phyloP scores from a whole-genome alignment of 2,113 vertebrate genomes.

The Xenopus borealis region DNA sequence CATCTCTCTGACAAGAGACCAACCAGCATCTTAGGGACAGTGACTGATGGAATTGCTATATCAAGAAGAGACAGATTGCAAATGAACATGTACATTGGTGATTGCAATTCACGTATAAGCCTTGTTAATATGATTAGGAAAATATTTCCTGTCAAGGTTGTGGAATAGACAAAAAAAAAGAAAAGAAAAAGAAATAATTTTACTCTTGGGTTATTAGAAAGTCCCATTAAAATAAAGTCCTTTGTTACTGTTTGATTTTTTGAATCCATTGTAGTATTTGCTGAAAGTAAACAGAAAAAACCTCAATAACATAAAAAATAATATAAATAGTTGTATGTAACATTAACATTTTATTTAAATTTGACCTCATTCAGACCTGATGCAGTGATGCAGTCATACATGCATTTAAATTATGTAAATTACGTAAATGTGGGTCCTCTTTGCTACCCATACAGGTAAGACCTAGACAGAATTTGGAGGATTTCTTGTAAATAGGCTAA shows the following conservation, averaged over 20 bases:
- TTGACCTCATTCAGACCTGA: too few species aligned
- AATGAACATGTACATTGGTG: constrained; percentile 53
- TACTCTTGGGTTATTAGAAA: constrained; percentile 42
- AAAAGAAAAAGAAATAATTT: constrained; percentile 46
- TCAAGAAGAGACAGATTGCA: constrained; percentile 48
- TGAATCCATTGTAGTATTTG: neutral
- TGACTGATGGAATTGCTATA: constrained; percentile 49
- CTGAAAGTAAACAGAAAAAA: neutral
- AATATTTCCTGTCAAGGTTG: constrained; percentile 47
- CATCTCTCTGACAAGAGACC: constrained; percentile 38
- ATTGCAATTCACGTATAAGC: constrained; percentile 43
- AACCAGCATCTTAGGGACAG: constrained; percentile 51
- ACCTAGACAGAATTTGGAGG: too few species aligned
- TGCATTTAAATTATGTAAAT: too few species aligned
- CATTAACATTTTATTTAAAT: too few species aligned
- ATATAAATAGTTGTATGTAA: too few species aligned
- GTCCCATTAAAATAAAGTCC: constrained; percentile 49
- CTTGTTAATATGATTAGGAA: constrained; percentile 46
- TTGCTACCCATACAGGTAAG: too few species aligned
- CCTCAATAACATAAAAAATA: too few species aligned
- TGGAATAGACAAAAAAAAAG: constrained; percentile 44
- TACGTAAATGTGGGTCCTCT: too few species aligned
- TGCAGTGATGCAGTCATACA: too few species aligned
- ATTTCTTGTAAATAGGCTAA: too few species aligned
- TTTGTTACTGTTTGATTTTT: constrained; percentile 47